phyloP scores from a whole-genome alignment of 30 jellyfish, hydroid and myxozoan species.

The Hydractinia symbiolongicarpus region DNA sequence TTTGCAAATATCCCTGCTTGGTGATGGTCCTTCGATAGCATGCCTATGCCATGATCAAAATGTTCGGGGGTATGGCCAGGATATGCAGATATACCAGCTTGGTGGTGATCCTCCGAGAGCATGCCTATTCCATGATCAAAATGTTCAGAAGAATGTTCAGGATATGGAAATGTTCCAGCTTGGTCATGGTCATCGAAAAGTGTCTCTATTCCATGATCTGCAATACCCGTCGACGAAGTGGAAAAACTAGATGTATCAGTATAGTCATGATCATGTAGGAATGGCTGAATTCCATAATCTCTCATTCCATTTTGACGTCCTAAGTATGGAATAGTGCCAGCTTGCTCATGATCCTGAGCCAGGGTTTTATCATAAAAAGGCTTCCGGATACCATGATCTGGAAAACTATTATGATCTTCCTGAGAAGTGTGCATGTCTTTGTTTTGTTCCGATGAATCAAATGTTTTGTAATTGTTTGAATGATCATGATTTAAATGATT shows the following conservation, averaged over 20 bases:
- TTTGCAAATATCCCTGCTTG: background rate
- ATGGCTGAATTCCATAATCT: background rate
- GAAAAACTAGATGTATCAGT: background rate
- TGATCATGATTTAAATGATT: too few species aligned
- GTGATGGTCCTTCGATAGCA: background rate
- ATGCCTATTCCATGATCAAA: slow-evolving; percentile 5
- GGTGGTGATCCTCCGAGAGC: background rate
- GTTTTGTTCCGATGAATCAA: too few species aligned
- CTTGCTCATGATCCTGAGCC: background rate
- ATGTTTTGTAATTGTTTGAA: too few species aligned
- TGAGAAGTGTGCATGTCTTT: too few species aligned
- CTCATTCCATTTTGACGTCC: background rate
- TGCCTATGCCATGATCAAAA: slow-evolving; percentile 4
- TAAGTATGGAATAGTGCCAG: background rate
- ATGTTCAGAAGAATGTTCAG: background rate
- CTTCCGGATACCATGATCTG: too few species aligned
- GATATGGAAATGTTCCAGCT: background rate
- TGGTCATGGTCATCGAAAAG: background rate
- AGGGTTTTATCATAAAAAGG: background rate
- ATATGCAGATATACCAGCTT: background rate
- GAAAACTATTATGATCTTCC: too few species aligned
- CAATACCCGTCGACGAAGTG: background rate
- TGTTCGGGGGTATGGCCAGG: background rate
- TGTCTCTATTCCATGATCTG: background rate
- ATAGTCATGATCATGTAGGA: background rate